Conservation (phyloP, 2,888 invertebrate species). For the Oligia latruncula region DNA sequence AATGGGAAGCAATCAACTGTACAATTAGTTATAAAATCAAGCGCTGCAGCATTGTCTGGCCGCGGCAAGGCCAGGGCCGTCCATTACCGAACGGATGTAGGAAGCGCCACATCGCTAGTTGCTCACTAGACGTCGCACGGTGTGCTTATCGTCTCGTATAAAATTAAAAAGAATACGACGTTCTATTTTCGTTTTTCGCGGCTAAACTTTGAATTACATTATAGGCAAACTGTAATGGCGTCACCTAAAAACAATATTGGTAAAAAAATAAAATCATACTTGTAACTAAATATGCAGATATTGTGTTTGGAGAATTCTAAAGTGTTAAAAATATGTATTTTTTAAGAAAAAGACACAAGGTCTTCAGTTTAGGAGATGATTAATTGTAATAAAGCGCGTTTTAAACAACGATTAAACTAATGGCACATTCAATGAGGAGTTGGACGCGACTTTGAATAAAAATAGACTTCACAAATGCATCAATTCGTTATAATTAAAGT, state of each 20-base stretch:
- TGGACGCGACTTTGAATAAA: slow-evolving; percentile 57
- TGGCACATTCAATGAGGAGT: slow-evolving; percentile 51
- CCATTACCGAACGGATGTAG: slow-evolving; percentile 75
- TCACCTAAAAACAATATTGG: neutral
- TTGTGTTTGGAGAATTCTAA: neutral
- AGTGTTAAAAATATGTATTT: slow-evolving; percentile 8
- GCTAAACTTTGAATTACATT: slow-evolving; percentile 15
- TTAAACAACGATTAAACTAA: slow-evolving; percentile 52
- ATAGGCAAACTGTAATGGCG: slow-evolving; percentile 1
- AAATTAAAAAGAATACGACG: slow-evolving; percentile 56
- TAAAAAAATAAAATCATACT: neutral
- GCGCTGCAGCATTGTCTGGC: slow-evolving; percentile 69
- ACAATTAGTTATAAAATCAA: slow-evolving; percentile 74
- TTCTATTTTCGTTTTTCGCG: slow-evolving; percentile 51
- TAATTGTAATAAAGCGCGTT: slow-evolving; percentile 44
- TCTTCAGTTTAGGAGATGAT: slow-evolving; percentile 23
- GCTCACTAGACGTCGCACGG: slow-evolving; percentile 68
- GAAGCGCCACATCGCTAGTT: slow-evolving; percentile 78
- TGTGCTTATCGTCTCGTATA: slow-evolving; percentile 58
- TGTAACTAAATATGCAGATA: slow-evolving; percentile 4
- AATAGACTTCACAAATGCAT: slow-evolving; percentile 71
- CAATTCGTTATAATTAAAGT: slow-evolving; percentile 76
- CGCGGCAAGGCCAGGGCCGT: slow-evolving; percentile 77
- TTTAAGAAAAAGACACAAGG: slow-evolving; percentile 49
- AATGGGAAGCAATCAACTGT: slow-evolving; percentile 66